Conservation (phyloP, 2,888 invertebrate species). For the Cantharis rustica region DNA sequence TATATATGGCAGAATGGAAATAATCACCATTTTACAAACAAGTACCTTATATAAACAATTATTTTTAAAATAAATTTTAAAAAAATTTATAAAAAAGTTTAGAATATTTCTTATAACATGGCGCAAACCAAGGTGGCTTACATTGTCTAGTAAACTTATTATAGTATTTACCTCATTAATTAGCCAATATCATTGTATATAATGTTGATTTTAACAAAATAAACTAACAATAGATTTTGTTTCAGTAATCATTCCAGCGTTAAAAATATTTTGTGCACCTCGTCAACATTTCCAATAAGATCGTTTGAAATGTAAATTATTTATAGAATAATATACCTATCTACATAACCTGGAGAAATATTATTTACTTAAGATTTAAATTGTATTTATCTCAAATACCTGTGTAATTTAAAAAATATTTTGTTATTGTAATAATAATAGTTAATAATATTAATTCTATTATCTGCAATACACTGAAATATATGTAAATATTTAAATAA, state of each 20-base stretch:
- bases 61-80: background rate
- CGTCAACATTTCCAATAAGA: background rate
- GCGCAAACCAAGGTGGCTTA: no score
- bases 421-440: background rate
- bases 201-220: no score
- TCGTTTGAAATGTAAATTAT: background rate
- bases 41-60: no score
- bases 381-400: background rate
- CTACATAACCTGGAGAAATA: background rate
- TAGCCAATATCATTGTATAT: background rate
- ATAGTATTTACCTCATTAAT: background rate
- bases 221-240: background rate
- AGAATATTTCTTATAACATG: no score
- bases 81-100: no score
- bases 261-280: background rate
- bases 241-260: background rate
- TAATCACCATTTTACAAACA: no score
- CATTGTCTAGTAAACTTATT: background rate
- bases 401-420: background rate
- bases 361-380: background rate
- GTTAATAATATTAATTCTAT: background rate
- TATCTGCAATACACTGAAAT: background rate
- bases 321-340: background rate
- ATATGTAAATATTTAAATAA: background rate
- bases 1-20: background rate